Evolutionary conservation across 1,140 invertebrate species (phyloP), one percentile per base, ranked within the genome.

Genomic region (Drosophila ananassae): DNA sequence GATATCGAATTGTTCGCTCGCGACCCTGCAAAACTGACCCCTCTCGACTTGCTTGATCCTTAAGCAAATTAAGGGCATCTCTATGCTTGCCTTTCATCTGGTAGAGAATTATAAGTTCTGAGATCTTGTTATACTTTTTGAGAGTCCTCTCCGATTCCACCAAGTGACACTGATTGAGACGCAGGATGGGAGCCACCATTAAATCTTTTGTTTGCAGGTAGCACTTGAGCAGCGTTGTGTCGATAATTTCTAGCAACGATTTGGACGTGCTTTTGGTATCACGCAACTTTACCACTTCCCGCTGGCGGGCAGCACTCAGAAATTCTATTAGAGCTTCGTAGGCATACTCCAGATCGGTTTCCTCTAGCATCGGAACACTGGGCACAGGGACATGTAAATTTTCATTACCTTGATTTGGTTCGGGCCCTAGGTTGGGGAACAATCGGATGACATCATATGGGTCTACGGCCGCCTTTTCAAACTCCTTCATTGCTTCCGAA

Each of bases 181-280:
- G 94, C 3, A 99, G 92, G 12, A 99, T 92, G 1, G 98, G 96
- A 0, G 97, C 97, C 5, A 99, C 96, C 39, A 99, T 93, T 0
- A 97, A 97, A 93, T 99, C 98, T 92, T 99, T 99, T 1, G 97
- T 99, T 95, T 98, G 95, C 52, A 99, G 93, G 93, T 99, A 99
- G 92, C 98, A 99, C 92, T 99, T 99, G 0, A 99, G 93, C 47
- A 99, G 92, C 1, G 98, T 99, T 3, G 98, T 99, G 91, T 99
- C 98, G 71, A 99, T 98, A 44, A 99, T 97, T 92, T 98, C 97
- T 21, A 98, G 91, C 32, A 98, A 93, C 73, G 98, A 82, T 69
- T 93, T 93, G 1, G 83, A 80, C 9, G 54, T 77, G 55, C 50
- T 83, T 34, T 91, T 90, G n/a, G 69, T 77, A 77, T 74, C 80